Conservation (phyloP, 2,888 invertebrate species). For the Cryptosula pallasiana region DNA sequence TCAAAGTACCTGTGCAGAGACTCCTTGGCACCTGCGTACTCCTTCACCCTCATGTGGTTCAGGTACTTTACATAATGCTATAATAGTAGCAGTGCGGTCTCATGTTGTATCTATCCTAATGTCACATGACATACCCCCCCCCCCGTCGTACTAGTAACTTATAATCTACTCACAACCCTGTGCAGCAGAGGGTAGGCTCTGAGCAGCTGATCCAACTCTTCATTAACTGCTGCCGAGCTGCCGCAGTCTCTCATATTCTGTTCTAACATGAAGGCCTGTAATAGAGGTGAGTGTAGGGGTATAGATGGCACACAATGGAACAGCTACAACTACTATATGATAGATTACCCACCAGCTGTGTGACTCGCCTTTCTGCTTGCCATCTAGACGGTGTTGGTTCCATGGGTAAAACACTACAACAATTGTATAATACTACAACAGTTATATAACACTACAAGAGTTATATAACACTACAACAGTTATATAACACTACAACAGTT, state of each 20-base stretch:
- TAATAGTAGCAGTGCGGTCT: slow-evolving; percentile 44
- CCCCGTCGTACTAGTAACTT: too few species aligned
- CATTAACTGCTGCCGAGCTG: slow-evolving; percentile 70
- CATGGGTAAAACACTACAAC: too few species aligned
- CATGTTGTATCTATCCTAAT: too few species aligned
- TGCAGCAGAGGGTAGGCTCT: slow-evolving; percentile 73
- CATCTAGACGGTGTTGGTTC: background rate
- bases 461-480: too few species aligned
- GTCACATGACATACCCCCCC: too few species aligned
- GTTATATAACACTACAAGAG: too few species aligned
- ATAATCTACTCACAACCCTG: slow-evolving; percentile 71
- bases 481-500: too few species aligned
- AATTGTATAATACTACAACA: too few species aligned
- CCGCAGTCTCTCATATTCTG: slow-evolving; percentile 76
- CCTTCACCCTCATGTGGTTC: slow-evolving; percentile 79
- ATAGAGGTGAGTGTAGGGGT: too few species aligned
- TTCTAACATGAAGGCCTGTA: slow-evolving; percentile 67
- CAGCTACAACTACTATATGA: too few species aligned
- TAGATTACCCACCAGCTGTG: background rate
- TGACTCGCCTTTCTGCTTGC: background rate
- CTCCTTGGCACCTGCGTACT: slow-evolving; percentile 76
- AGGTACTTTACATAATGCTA: slow-evolving; percentile 86
- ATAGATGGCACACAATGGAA: too few species aligned
- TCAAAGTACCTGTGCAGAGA: slow-evolving; percentile 79
- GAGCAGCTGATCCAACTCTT: slow-evolving; percentile 67